Base-by-base conservation (phyloP, 2,797 vertebrate species). In the Acipenser transmontanus region DNA sequence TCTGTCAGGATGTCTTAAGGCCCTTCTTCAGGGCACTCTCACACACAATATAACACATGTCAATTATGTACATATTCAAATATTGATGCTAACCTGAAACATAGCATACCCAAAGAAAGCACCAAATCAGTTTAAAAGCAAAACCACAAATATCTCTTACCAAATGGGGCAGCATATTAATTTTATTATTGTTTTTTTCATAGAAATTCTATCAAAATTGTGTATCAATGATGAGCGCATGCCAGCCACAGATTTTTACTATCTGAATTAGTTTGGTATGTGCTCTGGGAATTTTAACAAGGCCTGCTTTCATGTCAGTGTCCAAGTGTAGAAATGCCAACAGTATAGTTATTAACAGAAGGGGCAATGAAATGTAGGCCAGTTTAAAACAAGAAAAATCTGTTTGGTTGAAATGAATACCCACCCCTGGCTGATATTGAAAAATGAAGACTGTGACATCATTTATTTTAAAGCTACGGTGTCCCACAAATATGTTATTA, bases 11-110 rank as follows among this genome's bases (percentile, higher is more conserved):
- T 69, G 59, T 76, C 63, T 72, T 71, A 2, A 2, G 56, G 73
- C 68, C 78, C 78, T 77, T 70, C 75, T 78, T 73, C 57, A 6
- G 72, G 64, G 70, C 64, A 73, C 68, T 73, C 61, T 17, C 61
- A 65, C 61, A 67, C 69, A 65, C 63, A 47, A 49, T 14, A 14
- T 13, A 50, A 17, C 14, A 20, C 50, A 52, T 65, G 50, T 65
- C 47, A 64, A 50, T 52, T 56, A 56, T 20, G 50, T 54, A 8
- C 51, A 47, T 17, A 47, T 51, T 54, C 64, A 65, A 47, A 65
- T 47, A 17, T 57, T 34, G 47, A 48, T 54, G 13, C n/a, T 9
- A 51, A 49, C 64, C 2, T 34, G 34, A 34, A 34, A 34, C 34
- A 34, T 34, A 34, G 34, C 34, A 34, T 34, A 34, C 4, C 34